Evolutionary conservation across 2,113 vertebrate genomes (phyloP), one percentile per base, ranked within the genome.

Genomic region (Phylloscopus trochiloides): DNA sequence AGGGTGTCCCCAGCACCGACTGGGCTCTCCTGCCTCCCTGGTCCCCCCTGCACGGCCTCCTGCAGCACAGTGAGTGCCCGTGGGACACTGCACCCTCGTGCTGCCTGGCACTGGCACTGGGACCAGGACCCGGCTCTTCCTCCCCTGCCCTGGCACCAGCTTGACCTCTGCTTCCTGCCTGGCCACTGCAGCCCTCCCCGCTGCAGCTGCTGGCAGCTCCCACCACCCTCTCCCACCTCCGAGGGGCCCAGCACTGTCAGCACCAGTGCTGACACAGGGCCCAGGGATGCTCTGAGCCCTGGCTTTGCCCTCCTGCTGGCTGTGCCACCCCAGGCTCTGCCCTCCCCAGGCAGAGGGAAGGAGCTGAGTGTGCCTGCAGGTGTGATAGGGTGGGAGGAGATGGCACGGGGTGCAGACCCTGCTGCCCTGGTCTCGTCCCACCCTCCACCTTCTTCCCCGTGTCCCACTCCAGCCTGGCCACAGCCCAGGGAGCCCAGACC

Each of bases 171-270:
- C 29, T 40, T 8, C 6, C 8, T 25, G 21, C 48, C 43, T 9
- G 24, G 3, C 51, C 24, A 2, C 15, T 16, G 29, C 58, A 9
- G 1, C 1, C 17, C 32, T 50, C n/a, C 42, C 36, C 1, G 8
- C 63, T 17, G 32, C n/a, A 38, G 52, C 73, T 79, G 58, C 51
- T 10, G 18, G 26, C 66, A 54, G 48, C 50, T 74, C 24, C 45
- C 15, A 0, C 28, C 14, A 10, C 34, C 51, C 42, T 29, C 24
- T 18, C 32, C 26, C 38, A 1, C 2, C 7, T 0, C 0, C 0
- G 0, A 28, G 19, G 26, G 43, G 12, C 38, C 11, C 1, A 1
- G 61, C 50, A 5, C 20, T 14, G 62, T 4, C 70, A 40, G 70
- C 70, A 48, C 12, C 16, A 1, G 4, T 3, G 6, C 36, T 7